Percentiles rank a stretch among this genome's conserved stretches.
Evolutionary conservation across 2,113 vertebrate species (phyloP).

Genomic region (Albula glossodonta): DNA sequence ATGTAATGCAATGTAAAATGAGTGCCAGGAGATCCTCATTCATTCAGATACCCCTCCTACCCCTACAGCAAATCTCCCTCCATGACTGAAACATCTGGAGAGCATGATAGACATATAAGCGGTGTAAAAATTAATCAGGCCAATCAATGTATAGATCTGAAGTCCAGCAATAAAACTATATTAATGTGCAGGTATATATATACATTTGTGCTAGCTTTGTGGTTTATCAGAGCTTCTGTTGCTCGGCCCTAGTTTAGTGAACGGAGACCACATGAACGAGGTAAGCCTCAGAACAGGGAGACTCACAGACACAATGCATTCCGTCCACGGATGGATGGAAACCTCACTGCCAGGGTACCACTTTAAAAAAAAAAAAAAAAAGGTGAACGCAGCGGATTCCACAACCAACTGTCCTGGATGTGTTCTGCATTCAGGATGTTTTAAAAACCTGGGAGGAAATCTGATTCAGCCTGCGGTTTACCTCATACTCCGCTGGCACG

Average conservation of each 20-base stretch:
- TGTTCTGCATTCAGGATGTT: slow-evolving; percentile 45
- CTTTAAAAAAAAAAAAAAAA: too few species aligned
- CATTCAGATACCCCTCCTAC: too few species aligned
- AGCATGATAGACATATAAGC: too few species aligned
- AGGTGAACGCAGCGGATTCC: slow-evolving; percentile 47
- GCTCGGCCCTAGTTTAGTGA: slow-evolving; percentile 1
- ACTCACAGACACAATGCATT: slow-evolving; percentile 23
- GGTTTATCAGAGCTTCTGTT: neutral
- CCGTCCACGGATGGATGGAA: slow-evolving; percentile 44
- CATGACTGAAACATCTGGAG: too few species aligned
- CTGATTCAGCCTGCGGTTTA: slow-evolving; percentile 49
- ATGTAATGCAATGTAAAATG: too few species aligned
- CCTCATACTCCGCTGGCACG: slow-evolving; percentile 25
- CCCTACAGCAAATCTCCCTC: too few species aligned
- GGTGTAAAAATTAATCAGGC: too few species aligned
- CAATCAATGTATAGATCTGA: too few species aligned
- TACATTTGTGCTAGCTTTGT: neutral
- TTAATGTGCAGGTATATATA: too few species aligned
- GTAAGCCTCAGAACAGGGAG: slow-evolving; percentile 30
- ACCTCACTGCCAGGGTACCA: slow-evolving; percentile 30
- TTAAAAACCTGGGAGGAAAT: slow-evolving; percentile 46
- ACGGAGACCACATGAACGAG: neutral
- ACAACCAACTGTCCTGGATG: slow-evolving; percentile 38
- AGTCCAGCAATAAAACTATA: too few species aligned
- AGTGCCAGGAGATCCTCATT: too few species aligned